Percentiles rank a stretch among this genome's conserved stretches.
Evolutionary conservation across 2,797 vertebrate genomes (phyloP).

Genomic region (Pelochelys cantorii): DNA sequence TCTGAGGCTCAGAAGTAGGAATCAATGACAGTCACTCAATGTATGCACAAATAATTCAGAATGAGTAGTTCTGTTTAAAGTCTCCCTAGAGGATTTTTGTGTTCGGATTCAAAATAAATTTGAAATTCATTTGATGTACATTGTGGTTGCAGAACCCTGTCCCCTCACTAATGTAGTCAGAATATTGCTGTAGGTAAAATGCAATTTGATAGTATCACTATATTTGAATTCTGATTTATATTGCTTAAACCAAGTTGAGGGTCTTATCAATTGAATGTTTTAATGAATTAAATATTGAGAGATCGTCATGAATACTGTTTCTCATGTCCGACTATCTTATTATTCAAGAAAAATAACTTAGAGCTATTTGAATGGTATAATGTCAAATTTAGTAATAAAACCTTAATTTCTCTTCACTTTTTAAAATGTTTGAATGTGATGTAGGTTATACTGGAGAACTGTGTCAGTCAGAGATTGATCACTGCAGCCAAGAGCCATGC

Average conservation of each 20-base stretch:
- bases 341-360: not conserved
- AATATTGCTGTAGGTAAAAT: conserved; percentile 11
- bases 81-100: conserved; percentile 24
- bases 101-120: conserved; percentile 32
- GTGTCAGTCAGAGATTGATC: conserved; percentile 91
- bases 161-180: not conserved
- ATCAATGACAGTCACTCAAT: conserved; percentile 62
- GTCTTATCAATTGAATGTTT: conserved; percentile 6
- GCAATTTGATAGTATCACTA: not conserved
- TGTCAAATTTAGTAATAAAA: not conserved
- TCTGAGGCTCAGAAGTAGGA: conserved; percentile 54
- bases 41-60: conserved; percentile 58
- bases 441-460: conserved; percentile 93
- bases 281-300: not conserved
- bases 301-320: not conserved
- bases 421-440: conserved; percentile 8
- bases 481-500: conserved; percentile 91
- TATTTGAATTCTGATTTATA: not conserved
- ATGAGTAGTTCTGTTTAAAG: conserved; percentile 38
- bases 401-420: not conserved
- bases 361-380: not conserved
- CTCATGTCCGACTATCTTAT: not conserved
- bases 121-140: conserved; percentile 26
- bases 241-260: not conserved
- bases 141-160: not conserved